Evolutionary conservation across 2,113 vertebrate species (phyloP), one percentile per base, ranked within the genome.

Genomic region (mouse (Mus musculus)): DNA sequence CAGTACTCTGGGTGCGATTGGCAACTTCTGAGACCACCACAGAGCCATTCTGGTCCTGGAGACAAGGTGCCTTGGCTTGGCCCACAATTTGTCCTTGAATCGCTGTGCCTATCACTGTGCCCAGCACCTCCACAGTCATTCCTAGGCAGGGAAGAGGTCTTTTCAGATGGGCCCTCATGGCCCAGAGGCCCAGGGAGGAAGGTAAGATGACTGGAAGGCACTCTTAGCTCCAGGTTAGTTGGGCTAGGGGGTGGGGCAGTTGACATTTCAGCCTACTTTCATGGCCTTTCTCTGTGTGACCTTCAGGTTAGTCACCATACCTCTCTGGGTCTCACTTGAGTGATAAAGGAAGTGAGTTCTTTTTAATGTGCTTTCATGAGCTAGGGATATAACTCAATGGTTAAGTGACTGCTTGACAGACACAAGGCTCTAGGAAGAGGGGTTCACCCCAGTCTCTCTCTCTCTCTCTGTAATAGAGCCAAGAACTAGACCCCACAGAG

Each of bases 1-100:
- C 81, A 0, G 88, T 92, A 80, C 98, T 96, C 0, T 96, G 97
- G 12, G 99, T 98, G 46, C 7, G 61, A 97, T 99, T 99, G 39
- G 97, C 71, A 80, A 98, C 96, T 71, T 98, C 98, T 95, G 94
- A 86, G 90, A 96, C 89, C 91, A 98, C 93, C 30, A 80, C n/a
- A 0, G 97, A 54, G 24, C 80, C 75, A 14, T 93, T 19, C 5
- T 97, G 90, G 71, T 96, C 65, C 56, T 97, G 97, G 9, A 99
- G 96, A 97, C 99, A 99, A 22, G 98, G 97, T 0, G 98, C 90
- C 56, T 98, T 98, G 0, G 95, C 98, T 4, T 98, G 98, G 20
- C 99, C 99, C 59, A 99, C 99, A 0, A 99, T 99, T 98, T 99
- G 99, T 11, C 99, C 99, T 97, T 99, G 99, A 98, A 99, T 99